phyloP scores from a whole-genome alignment of 2,888 invertebrate species.

The Furcula furcula region DNA sequence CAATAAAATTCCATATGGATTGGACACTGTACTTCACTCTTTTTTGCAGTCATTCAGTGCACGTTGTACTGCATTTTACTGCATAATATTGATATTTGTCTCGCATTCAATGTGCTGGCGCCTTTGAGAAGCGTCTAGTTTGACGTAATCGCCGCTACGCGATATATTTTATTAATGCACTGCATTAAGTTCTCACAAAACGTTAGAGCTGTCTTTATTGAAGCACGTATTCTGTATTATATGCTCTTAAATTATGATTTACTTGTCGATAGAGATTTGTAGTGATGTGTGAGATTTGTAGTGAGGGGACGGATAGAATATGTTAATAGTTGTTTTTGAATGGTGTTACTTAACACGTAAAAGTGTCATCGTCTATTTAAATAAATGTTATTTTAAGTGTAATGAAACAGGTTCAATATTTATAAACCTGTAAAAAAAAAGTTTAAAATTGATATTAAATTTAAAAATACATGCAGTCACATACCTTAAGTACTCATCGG shows the following conservation, averaged over 20 bases:
- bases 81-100: slow-evolving; percentile 55
- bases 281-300: slow-evolving; percentile 11
- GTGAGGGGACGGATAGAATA: neutral
- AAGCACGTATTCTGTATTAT: slow-evolving; percentile 23
- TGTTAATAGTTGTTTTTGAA: neutral
- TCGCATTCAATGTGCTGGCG: slow-evolving; percentile 55
- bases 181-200: slow-evolving; percentile 44
- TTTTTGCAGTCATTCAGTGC: slow-evolving; percentile 27
- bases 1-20: too few species aligned
- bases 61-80: slow-evolving; percentile 38
- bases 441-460: too few species aligned
- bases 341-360: too few species aligned
- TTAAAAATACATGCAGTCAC: too few species aligned
- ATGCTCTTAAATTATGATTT: slow-evolving; percentile 26
- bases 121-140: slow-evolving; percentile 46
- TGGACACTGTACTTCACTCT: too few species aligned
- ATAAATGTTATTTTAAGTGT: too few species aligned
- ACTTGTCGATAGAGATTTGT: slow-evolving; percentile 7
- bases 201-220: slow-evolving; percentile 22
- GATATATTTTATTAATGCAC: slow-evolving; percentile 55
- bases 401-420: too few species aligned
- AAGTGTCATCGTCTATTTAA: too few species aligned
- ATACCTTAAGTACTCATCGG: too few species aligned
- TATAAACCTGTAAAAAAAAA: too few species aligned
- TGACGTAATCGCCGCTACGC: slow-evolving; percentile 46